Conservation (phyloP, 2,797 vertebrate species). For the Sylvia borin region DNA sequence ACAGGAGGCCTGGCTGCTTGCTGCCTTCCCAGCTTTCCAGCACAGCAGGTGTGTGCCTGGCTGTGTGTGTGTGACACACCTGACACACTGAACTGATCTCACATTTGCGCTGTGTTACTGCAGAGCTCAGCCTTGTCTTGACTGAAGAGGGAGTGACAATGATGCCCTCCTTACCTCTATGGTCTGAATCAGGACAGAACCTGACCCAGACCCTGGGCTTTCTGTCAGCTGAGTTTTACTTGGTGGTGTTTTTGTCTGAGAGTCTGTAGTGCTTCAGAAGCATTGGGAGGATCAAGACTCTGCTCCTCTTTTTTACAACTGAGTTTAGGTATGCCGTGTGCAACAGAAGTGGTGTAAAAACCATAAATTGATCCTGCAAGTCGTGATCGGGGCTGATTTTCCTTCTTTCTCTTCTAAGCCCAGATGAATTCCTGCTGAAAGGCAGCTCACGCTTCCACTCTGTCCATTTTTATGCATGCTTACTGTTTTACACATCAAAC, state of each 20-base stretch:
- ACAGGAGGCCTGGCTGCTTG: not conserved
- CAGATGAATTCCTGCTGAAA: conserved; percentile 10
- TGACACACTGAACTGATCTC: accelerated
- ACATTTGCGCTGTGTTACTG: not conserved
- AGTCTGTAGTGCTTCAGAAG: not conserved
- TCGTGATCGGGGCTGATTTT: not conserved
- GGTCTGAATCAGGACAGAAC: not conserved
- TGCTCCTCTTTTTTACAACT: not conserved
- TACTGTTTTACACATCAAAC: conserved; percentile 40
- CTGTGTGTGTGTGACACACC: not conserved
- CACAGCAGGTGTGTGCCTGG: accelerated
- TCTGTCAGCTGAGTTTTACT: not conserved
- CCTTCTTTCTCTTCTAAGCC: not conserved
- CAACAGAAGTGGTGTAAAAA: not conserved
- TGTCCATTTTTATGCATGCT: conserved; percentile 40
- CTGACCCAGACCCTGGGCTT: not conserved
- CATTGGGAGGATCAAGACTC: not conserved
- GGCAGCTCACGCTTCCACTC: not conserved
- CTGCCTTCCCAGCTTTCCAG: not conserved
- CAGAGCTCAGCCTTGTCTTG: not conserved
- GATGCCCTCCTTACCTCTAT: not conserved
- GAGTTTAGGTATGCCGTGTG: not conserved
- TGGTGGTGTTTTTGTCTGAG: not conserved
- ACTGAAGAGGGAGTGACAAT: not conserved
- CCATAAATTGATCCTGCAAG: not conserved